Conservation (phyloP, 2,888 invertebrate species). For the Rotaria socialis region DNA sequence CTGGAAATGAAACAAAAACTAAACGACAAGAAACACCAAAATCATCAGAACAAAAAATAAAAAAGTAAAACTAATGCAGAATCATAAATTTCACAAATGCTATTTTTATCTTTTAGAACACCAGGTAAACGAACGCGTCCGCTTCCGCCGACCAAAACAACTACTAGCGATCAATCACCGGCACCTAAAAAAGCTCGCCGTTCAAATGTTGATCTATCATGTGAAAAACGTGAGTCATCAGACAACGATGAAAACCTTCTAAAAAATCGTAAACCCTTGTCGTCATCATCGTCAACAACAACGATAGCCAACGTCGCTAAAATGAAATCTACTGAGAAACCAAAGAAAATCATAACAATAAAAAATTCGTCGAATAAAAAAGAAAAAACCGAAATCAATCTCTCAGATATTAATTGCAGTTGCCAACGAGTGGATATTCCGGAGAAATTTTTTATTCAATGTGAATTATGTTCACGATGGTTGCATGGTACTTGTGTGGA, state of each 20-base stretch:
- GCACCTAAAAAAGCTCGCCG: neutral
- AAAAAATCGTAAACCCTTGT: neutral
- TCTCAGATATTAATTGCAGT: neutral
- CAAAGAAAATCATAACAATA: neutral
- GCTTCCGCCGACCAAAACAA: neutral
- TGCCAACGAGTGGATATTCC: neutral
- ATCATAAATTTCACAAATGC: no score
- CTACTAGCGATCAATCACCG: neutral
- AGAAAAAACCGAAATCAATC: neutral
- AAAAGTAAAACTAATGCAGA: neutral
- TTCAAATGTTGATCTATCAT: neutral
- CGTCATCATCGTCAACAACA: neutral
- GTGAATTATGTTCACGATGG: slow-evolving; percentile 95
- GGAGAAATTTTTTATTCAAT: slow-evolving; percentile 82
- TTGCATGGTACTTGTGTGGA: slow-evolving; percentile 95
- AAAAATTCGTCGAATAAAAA: neutral
- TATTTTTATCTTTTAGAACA: neutral
- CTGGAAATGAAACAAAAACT: neutral
- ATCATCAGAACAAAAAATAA: neutral
- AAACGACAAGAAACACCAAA: neutral
- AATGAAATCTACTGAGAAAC: slow-evolving; percentile 19
- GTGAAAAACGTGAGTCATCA: no score
- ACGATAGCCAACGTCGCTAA: neutral
- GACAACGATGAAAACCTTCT: slow-evolving; percentile 29
- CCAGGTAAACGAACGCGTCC: neutral